phyloP scores from a whole-genome alignment of 2,113 vertebrate species.

The Clinocottus analis region DNA sequence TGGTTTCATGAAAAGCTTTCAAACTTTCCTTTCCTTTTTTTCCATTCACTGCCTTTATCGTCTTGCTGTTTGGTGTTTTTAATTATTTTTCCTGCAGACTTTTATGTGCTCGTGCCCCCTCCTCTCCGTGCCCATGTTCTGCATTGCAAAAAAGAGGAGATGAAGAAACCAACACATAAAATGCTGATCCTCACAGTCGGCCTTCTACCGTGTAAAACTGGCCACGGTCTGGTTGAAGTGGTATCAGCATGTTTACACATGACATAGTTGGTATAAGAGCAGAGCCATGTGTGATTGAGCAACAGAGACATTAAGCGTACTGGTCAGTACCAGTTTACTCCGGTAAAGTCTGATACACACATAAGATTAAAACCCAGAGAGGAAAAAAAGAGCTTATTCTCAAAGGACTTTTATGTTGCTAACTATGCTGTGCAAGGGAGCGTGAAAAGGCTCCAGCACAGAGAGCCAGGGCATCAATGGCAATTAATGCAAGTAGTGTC shows the following conservation, averaged over 20 bases:
- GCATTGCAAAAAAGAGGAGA: background rate
- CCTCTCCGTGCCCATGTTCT: background rate
- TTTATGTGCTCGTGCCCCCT: no score
- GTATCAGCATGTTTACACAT: background rate
- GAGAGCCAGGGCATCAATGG: constrained; percentile 89
- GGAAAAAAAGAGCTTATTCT: constrained; percentile 47
- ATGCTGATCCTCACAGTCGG: background rate
- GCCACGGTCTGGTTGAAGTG: background rate
- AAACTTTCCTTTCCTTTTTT: background rate
- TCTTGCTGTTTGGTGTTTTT: constrained; percentile 8
- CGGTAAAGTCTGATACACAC: constrained; percentile 11
- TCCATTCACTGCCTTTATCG: background rate
- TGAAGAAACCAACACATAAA: background rate
- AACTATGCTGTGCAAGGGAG: constrained; percentile 79
- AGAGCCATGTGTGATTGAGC: background rate
- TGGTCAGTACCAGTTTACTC: background rate
- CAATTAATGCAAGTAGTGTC: constrained; percentile 99
- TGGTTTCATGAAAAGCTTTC: background rate
- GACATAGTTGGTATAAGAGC: background rate
- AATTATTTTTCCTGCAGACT: no score
- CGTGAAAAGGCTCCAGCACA: constrained; percentile 85
- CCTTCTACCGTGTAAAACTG: background rate
- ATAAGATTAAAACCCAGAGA: constrained; percentile 18
- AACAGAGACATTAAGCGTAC: background rate
- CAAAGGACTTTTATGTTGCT: constrained; percentile 63